Evolutionary conservation across 2,888 invertebrate species (phyloP).

Genomic region (Drosophila bunnanda): DNA sequence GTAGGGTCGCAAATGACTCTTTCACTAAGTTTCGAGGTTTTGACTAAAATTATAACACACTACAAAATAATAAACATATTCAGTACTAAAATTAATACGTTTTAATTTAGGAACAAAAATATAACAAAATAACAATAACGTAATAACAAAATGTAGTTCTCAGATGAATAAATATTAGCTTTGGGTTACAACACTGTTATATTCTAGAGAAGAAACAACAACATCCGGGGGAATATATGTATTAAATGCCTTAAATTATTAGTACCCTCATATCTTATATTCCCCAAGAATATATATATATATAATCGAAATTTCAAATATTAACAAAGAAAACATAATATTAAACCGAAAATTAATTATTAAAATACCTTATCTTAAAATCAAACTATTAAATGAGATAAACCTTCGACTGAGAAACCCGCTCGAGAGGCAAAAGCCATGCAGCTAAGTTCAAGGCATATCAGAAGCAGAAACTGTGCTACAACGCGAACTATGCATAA

Average conservation of each 20-base stretch:
- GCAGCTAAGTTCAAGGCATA: conserved; percentile 43
- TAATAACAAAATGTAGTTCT: too few species aligned
- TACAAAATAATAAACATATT: too few species aligned
- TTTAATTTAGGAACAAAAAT: too few species aligned
- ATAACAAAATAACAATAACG: too few species aligned
- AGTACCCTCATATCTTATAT: not conserved
- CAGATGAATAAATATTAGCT: not conserved
- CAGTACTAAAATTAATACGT: too few species aligned
- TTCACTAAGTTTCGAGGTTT: too few species aligned
- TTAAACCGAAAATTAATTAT: not conserved
- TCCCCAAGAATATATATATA: too few species aligned
- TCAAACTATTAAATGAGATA: not conserved
- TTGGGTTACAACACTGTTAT: not conserved
- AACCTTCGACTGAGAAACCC: conserved; percentile 11
- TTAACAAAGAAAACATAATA: not conserved
- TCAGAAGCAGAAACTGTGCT: conserved; percentile 16
- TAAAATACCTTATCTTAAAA: conserved; percentile 9
- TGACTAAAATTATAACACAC: too few species aligned
- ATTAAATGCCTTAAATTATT: too few species aligned
- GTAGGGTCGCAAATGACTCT: too few species aligned
- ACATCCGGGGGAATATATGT: too few species aligned
- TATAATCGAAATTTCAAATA: too few species aligned
- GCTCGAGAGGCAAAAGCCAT: conserved; percentile 4
- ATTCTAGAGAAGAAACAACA: not conserved
- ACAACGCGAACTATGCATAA: conserved; percentile 38